phyloP scores from a whole-genome alignment of 2,797 vertebrate genomes.

The Hippoglossus hippoglossus region DNA sequence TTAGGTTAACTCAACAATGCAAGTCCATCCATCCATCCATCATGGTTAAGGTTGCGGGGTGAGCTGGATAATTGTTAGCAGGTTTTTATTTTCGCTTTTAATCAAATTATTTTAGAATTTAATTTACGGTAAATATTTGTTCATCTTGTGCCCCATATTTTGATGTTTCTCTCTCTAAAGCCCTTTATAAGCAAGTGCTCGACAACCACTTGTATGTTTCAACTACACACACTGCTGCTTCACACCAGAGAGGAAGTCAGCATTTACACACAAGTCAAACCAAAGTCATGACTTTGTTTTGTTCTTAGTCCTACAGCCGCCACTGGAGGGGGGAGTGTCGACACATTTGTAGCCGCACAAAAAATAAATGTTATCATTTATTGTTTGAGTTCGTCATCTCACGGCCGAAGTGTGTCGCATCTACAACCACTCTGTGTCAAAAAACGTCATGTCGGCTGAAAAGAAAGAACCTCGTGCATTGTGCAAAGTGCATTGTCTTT shows the following conservation, averaged over 20 bases:
- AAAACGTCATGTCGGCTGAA: slow-evolving; percentile 7
- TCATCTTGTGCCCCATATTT: too few species aligned
- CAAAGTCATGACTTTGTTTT: slow-evolving; percentile 15
- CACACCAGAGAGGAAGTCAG: slow-evolving; percentile 10
- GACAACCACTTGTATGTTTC: slow-evolving; percentile 14
- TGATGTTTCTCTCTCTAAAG: too few species aligned
- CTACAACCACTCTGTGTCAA: slow-evolving; percentile 14
- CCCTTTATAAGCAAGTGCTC: not conserved
- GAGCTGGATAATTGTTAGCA: too few species aligned
- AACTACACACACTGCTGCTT: slow-evolving; percentile 5
- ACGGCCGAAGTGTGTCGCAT: slow-evolving; percentile 27
- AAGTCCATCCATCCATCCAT: too few species aligned
- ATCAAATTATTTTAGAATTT: too few species aligned
- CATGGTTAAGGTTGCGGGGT: too few species aligned
- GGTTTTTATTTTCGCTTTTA: too few species aligned
- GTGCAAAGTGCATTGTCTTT: slow-evolving; percentile 46
- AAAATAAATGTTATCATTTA: not conserved
- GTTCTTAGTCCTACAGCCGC: not conserved
- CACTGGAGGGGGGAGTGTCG: not conserved
- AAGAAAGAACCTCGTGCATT: slow-evolving; percentile 17
- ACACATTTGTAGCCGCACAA: not conserved
- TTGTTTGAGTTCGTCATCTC: not conserved
- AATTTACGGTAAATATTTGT: too few species aligned
- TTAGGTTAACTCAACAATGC: too few species aligned
- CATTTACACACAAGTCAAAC: slow-evolving; percentile 9